Evolutionary conservation across 2,797 vertebrate species (phyloP), one percentile per base, ranked within the genome.

Genomic region (Margarornis squamiger): DNA sequence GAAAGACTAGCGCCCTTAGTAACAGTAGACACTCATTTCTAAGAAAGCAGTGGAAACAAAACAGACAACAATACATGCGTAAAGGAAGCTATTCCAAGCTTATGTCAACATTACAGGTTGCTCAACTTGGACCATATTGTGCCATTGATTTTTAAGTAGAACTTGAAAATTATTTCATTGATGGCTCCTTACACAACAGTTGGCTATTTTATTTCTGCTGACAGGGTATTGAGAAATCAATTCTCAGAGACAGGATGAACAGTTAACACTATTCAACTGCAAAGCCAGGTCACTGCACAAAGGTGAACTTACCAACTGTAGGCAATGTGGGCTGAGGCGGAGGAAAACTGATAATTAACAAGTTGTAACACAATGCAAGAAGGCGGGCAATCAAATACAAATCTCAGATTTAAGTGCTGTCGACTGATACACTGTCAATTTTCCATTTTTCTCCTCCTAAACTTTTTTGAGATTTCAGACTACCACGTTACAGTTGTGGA

Each of bases 111-210:
- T 68, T 55, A 62, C 13, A 14, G 3, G 17, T 41, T 85, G 51
- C 63, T 67, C 29, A 92, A 85, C 55, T 79, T 73, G 46, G 76
- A 90, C 46, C 21, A 30, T 32, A 72, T 77, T 41, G 27, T 78
- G 70, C 23, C 70, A 94, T 58, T 66, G 83, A 96, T 96, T 95
- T 93, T 90, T 84, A 94, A 93, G 85, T 14, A 93, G 82, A 90
- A 95, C 76, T 88, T 78, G 36, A 70, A 88, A 92, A 86, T 95
- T 58, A 90, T 92, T 93, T 86, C 90, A 93, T n/a, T 90, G 81
- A 92, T 41, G 87, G 79, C 39, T 90, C 58, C 79, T 72, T 82
- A 96, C 45, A 76, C 59, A 94, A 88, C 76, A 85, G 48, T 54
- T 72, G 80, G 80, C 65, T 95, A 54, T 78, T 95, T 95, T 81